Evolutionary conservation across 1,140 invertebrate species (phyloP).

Genomic region (Drosophila sp.): DNA sequence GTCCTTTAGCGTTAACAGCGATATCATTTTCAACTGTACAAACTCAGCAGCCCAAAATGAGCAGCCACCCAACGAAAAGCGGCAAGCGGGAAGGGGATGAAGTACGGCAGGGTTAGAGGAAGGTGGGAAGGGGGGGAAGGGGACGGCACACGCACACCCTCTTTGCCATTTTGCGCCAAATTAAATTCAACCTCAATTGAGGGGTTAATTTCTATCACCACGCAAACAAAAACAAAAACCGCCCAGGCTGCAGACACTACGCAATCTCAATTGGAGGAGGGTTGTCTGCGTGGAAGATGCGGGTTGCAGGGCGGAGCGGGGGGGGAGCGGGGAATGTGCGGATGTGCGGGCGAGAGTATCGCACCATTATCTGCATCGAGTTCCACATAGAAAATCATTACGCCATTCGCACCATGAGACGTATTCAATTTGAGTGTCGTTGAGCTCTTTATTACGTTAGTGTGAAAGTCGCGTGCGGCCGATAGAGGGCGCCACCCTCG

Average conservation of each 20-base stretch:
- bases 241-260: conserved; percentile 52
- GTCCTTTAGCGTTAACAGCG: conserved; percentile 82
- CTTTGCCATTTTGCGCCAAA: conserved; percentile 84
- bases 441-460: conserved; percentile 84
- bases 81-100: conserved; percentile 3
- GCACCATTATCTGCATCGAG: conserved; percentile 80
- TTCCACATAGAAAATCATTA: conserved; percentile 83
- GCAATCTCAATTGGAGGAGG: conserved; percentile 23
- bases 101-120: conserved; percentile 12
- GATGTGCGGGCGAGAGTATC: conserved; percentile 38
- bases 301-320: conserved; percentile 1
- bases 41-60: conserved; percentile 63
- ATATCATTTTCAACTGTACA: conserved; percentile 77
- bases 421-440: conserved; percentile 84
- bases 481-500: conserved; percentile 42
- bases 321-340: background rate
- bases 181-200: conserved; percentile 85
- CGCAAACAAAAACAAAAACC: conserved; percentile 82
- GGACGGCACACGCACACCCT: conserved; percentile 57
- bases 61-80: conserved; percentile 30
- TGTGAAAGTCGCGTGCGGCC: conserved; percentile 78
- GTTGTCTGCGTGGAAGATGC: conserved; percentile 43
- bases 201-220: conserved; percentile 84
- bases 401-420: conserved; percentile 80
- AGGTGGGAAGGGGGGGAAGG: background rate